A percentile compares a stretch with the other conserved stretches of the same genome.
Conservation (phyloP, 30 jellyfish, hydroid and myxozoan species). For the Mastigias papua region DNA sequence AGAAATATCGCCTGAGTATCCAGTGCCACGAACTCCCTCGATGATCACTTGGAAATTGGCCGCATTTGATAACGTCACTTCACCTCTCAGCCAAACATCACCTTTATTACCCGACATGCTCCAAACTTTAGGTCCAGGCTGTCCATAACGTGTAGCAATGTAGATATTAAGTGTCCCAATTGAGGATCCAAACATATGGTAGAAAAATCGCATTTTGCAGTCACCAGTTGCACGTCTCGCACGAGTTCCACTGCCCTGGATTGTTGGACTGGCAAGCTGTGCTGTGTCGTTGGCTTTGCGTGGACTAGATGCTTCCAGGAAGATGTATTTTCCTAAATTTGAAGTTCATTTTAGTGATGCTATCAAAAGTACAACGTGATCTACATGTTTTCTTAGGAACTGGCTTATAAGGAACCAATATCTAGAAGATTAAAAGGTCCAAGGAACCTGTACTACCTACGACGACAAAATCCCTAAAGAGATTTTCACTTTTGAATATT, state of each 20-base stretch:
- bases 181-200: constrained; percentile 94
- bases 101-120: constrained; percentile 85
- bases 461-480: no score
- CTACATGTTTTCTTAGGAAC: no score
- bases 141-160: constrained; percentile 94
- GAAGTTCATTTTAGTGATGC: not conserved
- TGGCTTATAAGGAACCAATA: no score
- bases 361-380: not conserved
- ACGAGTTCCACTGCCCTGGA: constrained; percentile 82
- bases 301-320: constrained; percentile 92
- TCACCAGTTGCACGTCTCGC: constrained; percentile 75
- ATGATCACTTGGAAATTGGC: constrained; percentile 95
- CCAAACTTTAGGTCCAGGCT: constrained; percentile 78
- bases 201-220: constrained; percentile 91
- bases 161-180: constrained; percentile 85
- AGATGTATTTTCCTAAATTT: constrained; percentile 86
- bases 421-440: no score
- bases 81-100: constrained; percentile 84
- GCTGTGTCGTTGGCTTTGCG: constrained; percentile 93
- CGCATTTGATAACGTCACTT: constrained; percentile 60
- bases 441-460: no score
- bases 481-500: no score
- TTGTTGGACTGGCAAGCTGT: constrained; percentile 86
- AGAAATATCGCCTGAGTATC: constrained; percentile 92
- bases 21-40: constrained; percentile 89